These are phyloP conservation scores for Eudasyphora cyanicolor DNA, from an alignment of 2,888 invertebrate species.

Conservation along the genomic window DNA sequence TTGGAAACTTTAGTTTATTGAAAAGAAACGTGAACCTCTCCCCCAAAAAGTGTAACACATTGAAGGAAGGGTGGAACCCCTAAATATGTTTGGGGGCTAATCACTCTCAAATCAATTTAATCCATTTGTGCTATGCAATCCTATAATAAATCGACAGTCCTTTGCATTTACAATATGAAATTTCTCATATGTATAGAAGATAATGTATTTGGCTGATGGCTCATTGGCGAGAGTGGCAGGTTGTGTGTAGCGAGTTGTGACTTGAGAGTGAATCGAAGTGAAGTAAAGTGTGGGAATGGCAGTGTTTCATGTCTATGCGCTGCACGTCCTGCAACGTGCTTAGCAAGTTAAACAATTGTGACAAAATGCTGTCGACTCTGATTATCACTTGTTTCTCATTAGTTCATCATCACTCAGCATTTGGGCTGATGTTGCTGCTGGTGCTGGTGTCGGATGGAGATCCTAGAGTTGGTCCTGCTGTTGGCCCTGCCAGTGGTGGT, in stretches of 20 bases:
- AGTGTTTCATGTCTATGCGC: constrained; percentile 43
- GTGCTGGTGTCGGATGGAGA: neutral
- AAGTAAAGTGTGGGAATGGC: neutral
- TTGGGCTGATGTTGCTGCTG: constrained; percentile 18
- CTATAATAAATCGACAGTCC: no score
- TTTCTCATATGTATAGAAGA: neutral
- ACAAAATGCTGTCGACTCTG: constrained; percentile 64
- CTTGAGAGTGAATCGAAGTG: neutral
- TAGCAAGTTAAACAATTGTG: constrained; percentile 60
- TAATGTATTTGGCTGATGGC: neutral
- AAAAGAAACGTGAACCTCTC: no score
- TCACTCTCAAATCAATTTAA: no score
- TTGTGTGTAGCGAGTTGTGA: neutral
- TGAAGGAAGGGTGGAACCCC: no score
- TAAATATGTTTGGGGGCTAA: no score
- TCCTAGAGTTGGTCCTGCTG: neutral
- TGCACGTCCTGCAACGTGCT: constrained; percentile 63
- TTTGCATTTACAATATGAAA: no score
- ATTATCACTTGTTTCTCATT: constrained; percentile 64
- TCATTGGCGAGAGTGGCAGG: neutral
- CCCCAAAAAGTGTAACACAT: no score
- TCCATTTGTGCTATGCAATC: no score
- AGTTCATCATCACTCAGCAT: constrained; percentile 64
- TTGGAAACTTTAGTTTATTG: no score
- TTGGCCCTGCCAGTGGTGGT: neutral